Conservation (phyloP, 2,113 vertebrate genomes). For the Tragelaphus buxtoni region DNA sequence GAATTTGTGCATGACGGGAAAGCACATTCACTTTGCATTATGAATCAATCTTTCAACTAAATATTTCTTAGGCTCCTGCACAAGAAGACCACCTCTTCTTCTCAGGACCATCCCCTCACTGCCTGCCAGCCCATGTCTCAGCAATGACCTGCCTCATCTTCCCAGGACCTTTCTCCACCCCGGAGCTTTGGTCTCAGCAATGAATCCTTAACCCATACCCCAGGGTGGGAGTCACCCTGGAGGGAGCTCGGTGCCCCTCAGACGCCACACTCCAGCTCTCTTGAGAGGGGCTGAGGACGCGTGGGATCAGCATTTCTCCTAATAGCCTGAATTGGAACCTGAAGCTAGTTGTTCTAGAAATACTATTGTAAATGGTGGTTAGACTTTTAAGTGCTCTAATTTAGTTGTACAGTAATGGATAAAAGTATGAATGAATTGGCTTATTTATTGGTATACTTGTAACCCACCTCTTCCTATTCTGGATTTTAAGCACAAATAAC, state of each 20-base stretch:
- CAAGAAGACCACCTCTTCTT: not conserved
- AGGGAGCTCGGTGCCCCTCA: not conserved
- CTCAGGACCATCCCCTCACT: too few species aligned
- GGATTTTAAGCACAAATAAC: not conserved
- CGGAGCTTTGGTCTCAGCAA: not conserved
- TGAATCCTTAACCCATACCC: rapidly evolving
- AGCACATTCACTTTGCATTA: not conserved
- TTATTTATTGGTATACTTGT: not conserved
- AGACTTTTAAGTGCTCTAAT: not conserved
- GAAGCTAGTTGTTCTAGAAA: not conserved
- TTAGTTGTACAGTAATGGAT: not conserved
- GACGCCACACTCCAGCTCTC: not conserved
- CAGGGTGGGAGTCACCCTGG: not conserved
- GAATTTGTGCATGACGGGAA: not conserved
- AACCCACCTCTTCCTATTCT: not conserved
- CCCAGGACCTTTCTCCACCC: not conserved
- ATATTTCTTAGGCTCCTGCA: not conserved
- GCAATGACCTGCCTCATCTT: not conserved
- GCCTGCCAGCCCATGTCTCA: too few species aligned
- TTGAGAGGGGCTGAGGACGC: not conserved
- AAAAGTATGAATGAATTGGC: not conserved
- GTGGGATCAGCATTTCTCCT: not conserved
- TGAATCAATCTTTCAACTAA: not conserved
- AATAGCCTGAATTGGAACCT: not conserved
- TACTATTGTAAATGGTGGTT: not conserved